Evolutionary conservation across 1,140 invertebrate genomes (phyloP).

Genomic region (Drosophila navojoa): DNA sequence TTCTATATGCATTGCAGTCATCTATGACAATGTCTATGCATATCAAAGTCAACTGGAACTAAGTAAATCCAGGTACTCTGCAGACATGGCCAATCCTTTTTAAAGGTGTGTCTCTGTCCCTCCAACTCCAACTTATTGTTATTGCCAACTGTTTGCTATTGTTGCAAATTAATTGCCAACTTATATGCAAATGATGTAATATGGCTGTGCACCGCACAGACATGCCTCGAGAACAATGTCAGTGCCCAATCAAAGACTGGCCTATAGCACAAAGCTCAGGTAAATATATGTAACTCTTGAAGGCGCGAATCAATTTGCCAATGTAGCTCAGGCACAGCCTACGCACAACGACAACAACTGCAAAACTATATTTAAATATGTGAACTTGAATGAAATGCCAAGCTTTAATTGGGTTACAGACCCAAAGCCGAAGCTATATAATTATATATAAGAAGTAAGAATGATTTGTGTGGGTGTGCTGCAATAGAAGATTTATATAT

Average conservation of each 20-base stretch:
- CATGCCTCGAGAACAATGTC: conserved; percentile 46
- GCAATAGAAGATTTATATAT: too few species aligned
- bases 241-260: conserved; percentile 13
- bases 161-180: conserved; percentile 75
- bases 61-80: conserved; percentile 11
- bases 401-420: conserved; percentile 75
- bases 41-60: conserved; percentile 17
- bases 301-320: conserved; percentile 77
- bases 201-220: conserved; percentile 59
- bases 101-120: conserved; percentile 52
- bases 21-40: conserved; percentile 23
- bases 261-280: conserved; percentile 21
- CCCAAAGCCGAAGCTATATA: conserved; percentile 41
- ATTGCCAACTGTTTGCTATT: conserved; percentile 15
- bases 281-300: conserved; percentile 31
- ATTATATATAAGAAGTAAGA: conserved; percentile 34
- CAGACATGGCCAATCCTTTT: conserved; percentile 58
- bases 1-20: conserved; percentile 25
- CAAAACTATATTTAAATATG: conserved; percentile 32
- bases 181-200: conserved; percentile 77
- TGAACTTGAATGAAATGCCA: conserved; percentile 78
- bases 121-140: conserved; percentile 40
- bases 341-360: conserved; percentile 49
- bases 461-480: too few species aligned
- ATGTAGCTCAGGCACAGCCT: conserved; percentile 40